Evolutionary conservation across 1,140 invertebrate species (phyloP), one percentile per base, ranked within the genome.

Genomic region (Dinoponera quadriceps): DNA sequence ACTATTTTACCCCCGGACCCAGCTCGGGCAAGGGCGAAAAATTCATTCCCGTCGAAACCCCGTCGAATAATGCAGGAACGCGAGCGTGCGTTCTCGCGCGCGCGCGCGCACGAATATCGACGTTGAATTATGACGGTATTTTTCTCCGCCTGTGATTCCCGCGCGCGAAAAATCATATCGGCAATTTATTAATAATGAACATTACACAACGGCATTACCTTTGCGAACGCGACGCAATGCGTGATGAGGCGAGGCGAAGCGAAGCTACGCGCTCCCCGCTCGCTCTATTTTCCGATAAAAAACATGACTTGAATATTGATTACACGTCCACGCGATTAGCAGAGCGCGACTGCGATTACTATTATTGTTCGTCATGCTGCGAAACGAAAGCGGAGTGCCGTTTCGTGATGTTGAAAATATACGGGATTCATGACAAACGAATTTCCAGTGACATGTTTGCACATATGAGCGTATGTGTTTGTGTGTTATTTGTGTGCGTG

Each of bases 331-430:
- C 27, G 66, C 54, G 75, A 54, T 57, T 62, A 51, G 49, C 38
- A 33, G 55, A 71, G 38, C 85, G 84, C 72, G 44, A 57, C 71
- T 66, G 49, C 27, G 77, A 82, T 86, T 66, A 80, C 60, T 71
- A 57, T 85, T 65, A 86, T 86, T 85, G 74, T 59, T 71, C 48
- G 69, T 59, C 20, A 38, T 38, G 38, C 55, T 48, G 57, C 33
- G 54, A 51, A 49, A 85, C 84, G 49, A 85, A 66, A 85, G 60
- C 5, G 33, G 33, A 48, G 38, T 57, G 51, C 55, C 49, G 25
- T 25, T 51, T n/a, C 59, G 65, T 22, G 63, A 71, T 14, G 66
- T n/a, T 57, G 63, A 69, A 69, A 69, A 44, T 33, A 80, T 60
- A 44, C 57, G 18, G 14, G 49, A 71, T 71, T 51, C 51, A 60